Base-by-base conservation (phyloP, 1,140 invertebrate species). In the Bombus balteatus region DNA sequence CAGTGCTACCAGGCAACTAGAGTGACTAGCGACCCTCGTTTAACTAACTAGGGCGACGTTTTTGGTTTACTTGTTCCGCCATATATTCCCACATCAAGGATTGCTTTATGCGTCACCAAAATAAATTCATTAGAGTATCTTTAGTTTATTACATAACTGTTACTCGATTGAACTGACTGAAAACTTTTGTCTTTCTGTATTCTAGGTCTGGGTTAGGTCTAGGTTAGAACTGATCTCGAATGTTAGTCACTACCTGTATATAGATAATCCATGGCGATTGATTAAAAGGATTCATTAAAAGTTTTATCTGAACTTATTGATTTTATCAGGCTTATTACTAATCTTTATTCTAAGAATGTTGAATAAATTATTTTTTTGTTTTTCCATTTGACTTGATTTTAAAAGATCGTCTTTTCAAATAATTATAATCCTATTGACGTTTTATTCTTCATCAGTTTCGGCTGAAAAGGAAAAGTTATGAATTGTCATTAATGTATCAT, bases 51-150 rank as follows among this genome's bases (percentile, higher is more conserved):
- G 83, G 66, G 32, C 66, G 41, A 79, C 37, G 47, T 39, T 80
- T 79, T 85, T 28, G 28, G 47, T 72, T 62, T 62, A 34, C 25
- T 71, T 70, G 43, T 37, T 57, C 25, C 43, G 8, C 37, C 28
- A 28, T 70, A 70, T 71, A 22, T 68, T 34, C n/a, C 3, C 15
- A 65, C 34, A 65, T 65, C 59, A 72, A 57, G 43, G 53, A 74
- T 81, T 53, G 66, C 22, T 81, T 81, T 74, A 85, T 53, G 57
- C 57, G 53, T 72, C 68, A 81, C 71, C 78, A 47, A 75, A 85
- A 74, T 85, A 85, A 57, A 81, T 85, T 81, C 79, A 85, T 81
- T 85, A 81, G 62, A 34, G 59, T 70, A 81, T 74, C 39, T 85
- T 81, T 85, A 85, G 70, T 75, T 73, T 41, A 81, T 85, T 85